Evolutionary conservation across 30 jellyfish, hydroid and myxozoan genomes (phyloP).

Genomic region (Clytia hemisphaerica): DNA sequence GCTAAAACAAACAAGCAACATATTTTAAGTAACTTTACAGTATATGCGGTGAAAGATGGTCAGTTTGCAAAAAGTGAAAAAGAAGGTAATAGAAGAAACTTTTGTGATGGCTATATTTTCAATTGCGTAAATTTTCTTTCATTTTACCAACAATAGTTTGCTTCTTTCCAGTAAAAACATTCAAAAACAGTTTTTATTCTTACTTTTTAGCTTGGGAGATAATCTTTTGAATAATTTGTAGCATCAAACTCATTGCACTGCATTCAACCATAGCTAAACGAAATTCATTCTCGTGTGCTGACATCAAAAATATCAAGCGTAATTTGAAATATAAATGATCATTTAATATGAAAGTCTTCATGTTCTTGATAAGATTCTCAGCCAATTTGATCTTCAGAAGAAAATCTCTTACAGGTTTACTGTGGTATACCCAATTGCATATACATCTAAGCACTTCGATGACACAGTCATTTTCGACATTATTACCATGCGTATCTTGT

Average conservation of each 20-base stretch:
- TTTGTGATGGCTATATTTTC: too few relatives aligned
- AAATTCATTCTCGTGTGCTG: conserved; percentile 62
- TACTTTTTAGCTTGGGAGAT: too few relatives aligned
- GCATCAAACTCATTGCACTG: too few relatives aligned
- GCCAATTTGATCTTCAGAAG: conserved; percentile 14
- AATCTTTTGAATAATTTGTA: too few relatives aligned
- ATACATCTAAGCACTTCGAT: conserved; percentile 38
- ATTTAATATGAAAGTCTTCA: neutral
- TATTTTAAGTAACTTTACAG: too few relatives aligned
- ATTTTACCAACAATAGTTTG: too few relatives aligned
- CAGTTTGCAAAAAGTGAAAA: neutral
- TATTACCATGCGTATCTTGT: neutral
- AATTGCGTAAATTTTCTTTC: too few relatives aligned
- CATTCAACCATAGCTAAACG: conserved; percentile 36
- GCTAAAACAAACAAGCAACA: too few relatives aligned
- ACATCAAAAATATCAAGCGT: conserved; percentile 58
- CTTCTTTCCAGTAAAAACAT: too few relatives aligned
- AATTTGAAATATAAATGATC: neutral
- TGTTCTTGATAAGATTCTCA: conserved; percentile 6
- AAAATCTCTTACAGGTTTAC: conserved; percentile 17
- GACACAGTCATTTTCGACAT: conserved; percentile 2
- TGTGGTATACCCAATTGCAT: conserved; percentile 62
- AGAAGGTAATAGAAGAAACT: neutral
- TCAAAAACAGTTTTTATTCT: too few relatives aligned
- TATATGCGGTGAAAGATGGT: neutral